phyloP scores from a whole-genome alignment of 2,888 invertebrate genomes.

The Neoascia interrupta region DNA sequence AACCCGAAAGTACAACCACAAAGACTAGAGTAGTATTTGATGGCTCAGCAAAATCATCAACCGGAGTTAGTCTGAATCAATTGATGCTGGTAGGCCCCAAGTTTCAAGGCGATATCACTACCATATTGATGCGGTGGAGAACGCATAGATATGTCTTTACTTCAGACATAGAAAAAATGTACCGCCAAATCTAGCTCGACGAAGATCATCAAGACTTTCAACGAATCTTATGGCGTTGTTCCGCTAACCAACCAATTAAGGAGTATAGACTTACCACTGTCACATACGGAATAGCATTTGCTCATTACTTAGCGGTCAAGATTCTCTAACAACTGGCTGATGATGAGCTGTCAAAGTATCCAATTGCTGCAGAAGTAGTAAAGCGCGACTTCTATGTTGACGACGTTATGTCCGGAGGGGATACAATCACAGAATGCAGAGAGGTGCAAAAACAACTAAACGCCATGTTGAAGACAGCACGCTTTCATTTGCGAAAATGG shows the following conservation, averaged over 20 bases:
- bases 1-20: background rate
- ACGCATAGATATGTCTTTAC: background rate
- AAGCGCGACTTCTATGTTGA: slow-evolving; percentile 22
- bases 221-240: no score
- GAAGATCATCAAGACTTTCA: background rate
- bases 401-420: slow-evolving; percentile 13
- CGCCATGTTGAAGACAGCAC: slow-evolving; percentile 6
- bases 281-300: background rate
- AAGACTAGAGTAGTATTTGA: background rate
- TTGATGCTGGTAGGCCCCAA: background rate
- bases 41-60: background rate
- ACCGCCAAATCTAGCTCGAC: background rate
- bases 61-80: background rate
- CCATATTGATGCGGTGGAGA: background rate
- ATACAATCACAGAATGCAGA: background rate
- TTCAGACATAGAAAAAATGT: no score
- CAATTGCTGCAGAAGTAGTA: slow-evolving; percentile 4
- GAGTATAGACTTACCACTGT: no score
- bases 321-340: background rate
- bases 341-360: slow-evolving; percentile 1
- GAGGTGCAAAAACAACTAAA: background rate
- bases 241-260: no score
- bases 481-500: slow-evolving; percentile 20
- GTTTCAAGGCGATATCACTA: background rate
- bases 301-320: background rate